Percentiles rank a stretch among this genome's conserved stretches.
Conservation (phyloP, 2,888 invertebrate species). For the Argyra leucocephala region DNA sequence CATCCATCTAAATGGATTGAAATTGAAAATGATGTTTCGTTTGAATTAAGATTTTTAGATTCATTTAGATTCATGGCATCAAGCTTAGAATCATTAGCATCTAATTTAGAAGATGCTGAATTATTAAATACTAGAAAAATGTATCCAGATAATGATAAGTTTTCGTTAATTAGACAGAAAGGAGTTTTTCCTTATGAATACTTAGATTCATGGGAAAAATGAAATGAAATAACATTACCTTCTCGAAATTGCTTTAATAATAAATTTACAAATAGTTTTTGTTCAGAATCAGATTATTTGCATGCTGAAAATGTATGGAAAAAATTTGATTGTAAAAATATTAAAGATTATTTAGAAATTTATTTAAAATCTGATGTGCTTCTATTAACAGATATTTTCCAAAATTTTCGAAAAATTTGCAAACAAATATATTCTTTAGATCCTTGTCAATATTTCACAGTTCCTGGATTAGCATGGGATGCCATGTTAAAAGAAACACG, state of each 20-base stretch:
- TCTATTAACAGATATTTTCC: slow-evolving; percentile 31
- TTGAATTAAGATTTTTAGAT: slow-evolving; percentile 14
- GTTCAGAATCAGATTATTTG: slow-evolving; percentile 12
- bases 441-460: too few relatives aligned
- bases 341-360: too few relatives aligned
- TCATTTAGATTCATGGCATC: slow-evolving; percentile 14
- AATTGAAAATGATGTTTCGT: background rate
- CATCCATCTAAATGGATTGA: slow-evolving; percentile 28
- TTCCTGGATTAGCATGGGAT: too few relatives aligned
- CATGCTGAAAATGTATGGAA: slow-evolving; percentile 33
- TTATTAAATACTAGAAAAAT: too few relatives aligned
- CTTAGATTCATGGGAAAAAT: too few relatives aligned
- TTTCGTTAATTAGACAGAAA: background rate
- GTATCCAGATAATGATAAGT: slow-evolving; percentile 6
- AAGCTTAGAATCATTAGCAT: slow-evolving; percentile 14
- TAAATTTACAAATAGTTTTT: background rate
- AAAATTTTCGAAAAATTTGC: slow-evolving; percentile 13
- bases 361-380: slow-evolving; percentile 34
- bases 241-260: slow-evolving; percentile 11
- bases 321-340: slow-evolving; percentile 27
- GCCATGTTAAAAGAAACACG: too few relatives aligned
- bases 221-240: slow-evolving; percentile 12
- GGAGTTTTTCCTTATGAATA: slow-evolving; percentile 16
- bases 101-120: too few relatives aligned
- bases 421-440: slow-evolving; percentile 21